Percentiles rank a stretch among this genome's conserved stretches.
These are phyloP conservation scores for Punctoribates punctum DNA, from an alignment of 2,888 invertebrate species.

Conservation along the genomic window DNA sequence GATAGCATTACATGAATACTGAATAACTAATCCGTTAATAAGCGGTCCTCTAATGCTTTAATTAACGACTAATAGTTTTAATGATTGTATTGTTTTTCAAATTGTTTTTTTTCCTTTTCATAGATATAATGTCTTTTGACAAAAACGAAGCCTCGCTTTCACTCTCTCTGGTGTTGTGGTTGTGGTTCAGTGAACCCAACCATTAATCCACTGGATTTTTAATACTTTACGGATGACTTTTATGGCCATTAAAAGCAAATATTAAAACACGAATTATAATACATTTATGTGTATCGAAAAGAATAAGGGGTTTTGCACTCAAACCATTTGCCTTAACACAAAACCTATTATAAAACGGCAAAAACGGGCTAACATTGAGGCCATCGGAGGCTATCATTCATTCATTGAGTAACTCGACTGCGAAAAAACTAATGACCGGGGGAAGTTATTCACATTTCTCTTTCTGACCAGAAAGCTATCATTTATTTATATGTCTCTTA, in stretches of 20 bases:
- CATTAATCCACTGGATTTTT: too few species aligned
- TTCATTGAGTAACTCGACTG: background rate
- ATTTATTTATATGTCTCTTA: background rate
- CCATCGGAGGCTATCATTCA: background rate
- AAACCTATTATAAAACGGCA: background rate
- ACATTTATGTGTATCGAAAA: background rate
- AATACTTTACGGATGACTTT: too few species aligned
- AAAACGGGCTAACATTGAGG: too few species aligned
- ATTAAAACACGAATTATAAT: too few species aligned
- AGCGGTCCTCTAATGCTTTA: slow-evolving; percentile 20
- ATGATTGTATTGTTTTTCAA: background rate
- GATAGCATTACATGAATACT: slow-evolving; percentile 15
- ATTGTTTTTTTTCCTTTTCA: background rate
- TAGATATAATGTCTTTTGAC: background rate
- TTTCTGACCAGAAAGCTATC: slow-evolving; percentile 4
- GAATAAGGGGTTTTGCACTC: background rate
- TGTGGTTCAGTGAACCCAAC: too few species aligned
- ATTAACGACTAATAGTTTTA: slow-evolving; percentile 13
- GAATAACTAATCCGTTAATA: slow-evolving; percentile 7
- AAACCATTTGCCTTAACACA: background rate
- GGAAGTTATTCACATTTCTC: background rate
- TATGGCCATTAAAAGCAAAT: too few species aligned
- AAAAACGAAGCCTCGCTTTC: too few species aligned
- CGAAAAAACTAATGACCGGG: background rate
- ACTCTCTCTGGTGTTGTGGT: too few species aligned